Evolutionary conservation across 2,113 vertebrate genomes (phyloP).

Genomic region (Bufo gargarizans): DNA sequence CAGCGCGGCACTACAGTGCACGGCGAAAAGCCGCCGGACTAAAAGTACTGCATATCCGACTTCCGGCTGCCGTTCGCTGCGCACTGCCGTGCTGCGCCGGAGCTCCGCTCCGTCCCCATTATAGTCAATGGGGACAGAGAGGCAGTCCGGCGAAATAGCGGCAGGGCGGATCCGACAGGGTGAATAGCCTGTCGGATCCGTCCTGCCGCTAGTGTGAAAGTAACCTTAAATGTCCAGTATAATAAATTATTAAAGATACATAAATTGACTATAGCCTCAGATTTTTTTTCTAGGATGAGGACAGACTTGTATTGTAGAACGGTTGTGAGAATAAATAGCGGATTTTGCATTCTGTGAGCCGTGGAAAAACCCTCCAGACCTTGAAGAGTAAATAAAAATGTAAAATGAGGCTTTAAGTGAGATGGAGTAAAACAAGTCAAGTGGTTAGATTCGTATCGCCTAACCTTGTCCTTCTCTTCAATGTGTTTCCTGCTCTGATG

Average conservation of each 20-base stretch:
- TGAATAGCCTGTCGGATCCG: too few relatives aligned
- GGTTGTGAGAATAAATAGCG: conserved; percentile 6
- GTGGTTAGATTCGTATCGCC: conserved; percentile 25
- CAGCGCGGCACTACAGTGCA: too few relatives aligned
- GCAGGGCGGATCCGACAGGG: too few relatives aligned
- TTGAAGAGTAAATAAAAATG: conserved; percentile 49
- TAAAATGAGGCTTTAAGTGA: conserved; percentile 45
- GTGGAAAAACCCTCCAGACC: conserved; percentile 15
- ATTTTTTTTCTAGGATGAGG: background rate
- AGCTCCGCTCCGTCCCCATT: too few relatives aligned
- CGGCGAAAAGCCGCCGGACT: too few relatives aligned
- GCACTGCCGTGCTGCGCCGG: too few relatives aligned
- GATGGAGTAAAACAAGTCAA: conserved; percentile 42
- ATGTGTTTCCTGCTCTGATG: conserved; percentile 25
- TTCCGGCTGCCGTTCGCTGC: too few relatives aligned
- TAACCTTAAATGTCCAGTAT: too few relatives aligned
- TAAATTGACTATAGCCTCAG: background rate
- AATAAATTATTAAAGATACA: background rate
- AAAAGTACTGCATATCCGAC: too few relatives aligned
- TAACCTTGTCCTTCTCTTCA: conserved; percentile 27
- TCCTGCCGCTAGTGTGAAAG: too few relatives aligned
- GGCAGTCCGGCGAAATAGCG: too few relatives aligned
- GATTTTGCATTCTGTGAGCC: background rate
- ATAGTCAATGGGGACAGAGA: too few relatives aligned
- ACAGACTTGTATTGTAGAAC: background rate